phyloP scores from a whole-genome alignment of 2,797 vertebrate genomes.

The Rhynchonycteris naso region DNA sequence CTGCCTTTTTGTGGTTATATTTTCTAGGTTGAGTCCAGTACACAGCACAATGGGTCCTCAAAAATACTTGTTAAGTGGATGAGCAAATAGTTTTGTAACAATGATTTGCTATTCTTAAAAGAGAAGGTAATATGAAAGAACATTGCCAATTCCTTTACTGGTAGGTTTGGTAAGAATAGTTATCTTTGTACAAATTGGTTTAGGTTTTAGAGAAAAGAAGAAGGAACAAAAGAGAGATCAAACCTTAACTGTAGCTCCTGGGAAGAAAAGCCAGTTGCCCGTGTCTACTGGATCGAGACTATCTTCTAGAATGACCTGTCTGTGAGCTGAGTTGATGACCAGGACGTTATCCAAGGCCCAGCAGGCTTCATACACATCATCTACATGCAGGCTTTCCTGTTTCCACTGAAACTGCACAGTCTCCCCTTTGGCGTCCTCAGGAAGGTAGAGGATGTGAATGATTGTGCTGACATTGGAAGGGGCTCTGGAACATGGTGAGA shows the following conservation, averaged over 20 bases:
- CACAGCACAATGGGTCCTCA: background rate
- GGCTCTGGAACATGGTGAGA: conserved; percentile 86
- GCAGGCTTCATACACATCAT: conserved; percentile 96
- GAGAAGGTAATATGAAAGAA: background rate
- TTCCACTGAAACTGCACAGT: conserved; percentile 94
- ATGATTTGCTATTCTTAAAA: background rate
- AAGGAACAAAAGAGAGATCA: conserved; percentile 70
- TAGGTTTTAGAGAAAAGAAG: conserved; percentile 12
- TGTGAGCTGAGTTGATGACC: conserved; percentile 94
- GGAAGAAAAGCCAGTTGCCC: conserved; percentile 99
- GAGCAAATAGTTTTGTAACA: background rate
- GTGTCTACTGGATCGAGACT: conserved; percentile 96
- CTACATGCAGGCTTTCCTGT: conserved; percentile 90
- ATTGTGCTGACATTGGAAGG: conserved; percentile 96
- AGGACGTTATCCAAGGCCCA: conserved; percentile 97
- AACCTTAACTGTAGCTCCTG: conserved; percentile 98
- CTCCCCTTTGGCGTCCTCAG: conserved; percentile 89
- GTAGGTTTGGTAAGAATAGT: background rate
- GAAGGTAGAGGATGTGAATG: conserved; percentile 95
- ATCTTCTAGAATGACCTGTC: conserved; percentile 94
- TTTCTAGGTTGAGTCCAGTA: background rate
- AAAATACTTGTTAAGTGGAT: background rate
- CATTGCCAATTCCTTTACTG: background rate
- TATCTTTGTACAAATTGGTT: background rate
- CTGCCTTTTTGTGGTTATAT: background rate